Percentiles rank a stretch among this genome's conserved stretches.
phyloP scores from a whole-genome alignment of 1,140 invertebrate species.

The Nymphalis io region DNA sequence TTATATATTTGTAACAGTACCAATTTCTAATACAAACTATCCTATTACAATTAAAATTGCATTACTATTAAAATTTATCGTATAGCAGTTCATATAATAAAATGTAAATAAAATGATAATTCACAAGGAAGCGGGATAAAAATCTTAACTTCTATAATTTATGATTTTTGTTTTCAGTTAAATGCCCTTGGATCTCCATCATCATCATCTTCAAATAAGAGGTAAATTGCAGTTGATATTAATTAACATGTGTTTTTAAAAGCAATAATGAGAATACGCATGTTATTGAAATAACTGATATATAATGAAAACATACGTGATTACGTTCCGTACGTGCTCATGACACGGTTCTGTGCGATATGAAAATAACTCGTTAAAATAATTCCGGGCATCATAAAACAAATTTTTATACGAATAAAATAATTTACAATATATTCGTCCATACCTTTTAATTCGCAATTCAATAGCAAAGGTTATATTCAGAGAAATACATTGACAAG shows the following conservation, averaged over 20 bases:
- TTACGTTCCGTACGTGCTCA: slow-evolving; percentile 30
- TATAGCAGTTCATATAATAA: too few species aligned
- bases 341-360: slow-evolving; percentile 17
- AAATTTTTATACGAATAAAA: slow-evolving; percentile 2
- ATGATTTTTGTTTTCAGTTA: slow-evolving; percentile 42
- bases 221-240: background rate
- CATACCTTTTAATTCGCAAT: too few species aligned
- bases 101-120: too few species aligned
- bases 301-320: slow-evolving; percentile 28
- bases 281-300: slow-evolving; percentile 26
- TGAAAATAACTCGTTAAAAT: slow-evolving; percentile 19
- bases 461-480: too few species aligned
- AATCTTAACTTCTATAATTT: background rate
- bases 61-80: too few species aligned
- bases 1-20: too few species aligned
- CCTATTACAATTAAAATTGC: too few species aligned
- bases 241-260: slow-evolving; percentile 22
- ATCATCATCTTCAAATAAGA: background rate
- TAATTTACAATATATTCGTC: background rate
- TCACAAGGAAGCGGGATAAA: too few species aligned
- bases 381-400: slow-evolving; percentile 11
- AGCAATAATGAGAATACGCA: slow-evolving; percentile 3
- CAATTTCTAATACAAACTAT: too few species aligned
- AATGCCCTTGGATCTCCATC: slow-evolving; percentile 39
- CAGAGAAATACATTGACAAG: too few species aligned